Conservation (phyloP, 92 coral and sea anemone genomes). For the Umimayanthus chanpuru region DNA sequence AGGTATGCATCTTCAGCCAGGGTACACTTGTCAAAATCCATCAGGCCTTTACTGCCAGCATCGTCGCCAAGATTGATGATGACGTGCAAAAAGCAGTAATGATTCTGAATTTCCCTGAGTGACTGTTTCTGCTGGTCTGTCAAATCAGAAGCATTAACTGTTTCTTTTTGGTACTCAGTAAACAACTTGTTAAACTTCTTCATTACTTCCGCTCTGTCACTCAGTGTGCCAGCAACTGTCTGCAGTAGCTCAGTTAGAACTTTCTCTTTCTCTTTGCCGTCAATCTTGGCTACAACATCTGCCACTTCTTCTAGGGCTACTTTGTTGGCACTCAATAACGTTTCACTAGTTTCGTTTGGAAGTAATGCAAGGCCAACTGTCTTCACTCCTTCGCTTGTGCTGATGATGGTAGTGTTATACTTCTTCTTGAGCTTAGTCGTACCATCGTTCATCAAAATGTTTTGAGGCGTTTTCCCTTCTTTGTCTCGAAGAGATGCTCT, state of each 20-base stretch:
- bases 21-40: constrained; percentile 4
- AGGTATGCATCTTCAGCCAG: not conserved
- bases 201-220: not conserved
- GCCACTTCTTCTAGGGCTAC: not conserved
- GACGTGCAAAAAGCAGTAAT: constrained; percentile 10
- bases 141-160: not conserved
- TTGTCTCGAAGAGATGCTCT: constrained; percentile 5
- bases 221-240: not conserved
- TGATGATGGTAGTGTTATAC: constrained; percentile 5
- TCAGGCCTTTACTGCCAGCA: not conserved
- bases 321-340: not conserved
- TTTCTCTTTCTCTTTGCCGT: not conserved
- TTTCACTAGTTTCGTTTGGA: not conserved
- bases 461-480: not conserved
- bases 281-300: not conserved
- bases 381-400: constrained; percentile 15
- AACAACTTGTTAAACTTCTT: not conserved
- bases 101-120: not conserved
- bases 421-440: not conserved
- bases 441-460: constrained; percentile 13
- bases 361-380: not conserved
- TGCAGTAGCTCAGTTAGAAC: not conserved
- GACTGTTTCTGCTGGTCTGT: not conserved
- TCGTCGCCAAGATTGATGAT: constrained; percentile 25
- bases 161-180: too few relatives aligned